Evolutionary conservation across 2,113 vertebrate genomes (phyloP).

Genomic region (Hipposideros armiger): DNA sequence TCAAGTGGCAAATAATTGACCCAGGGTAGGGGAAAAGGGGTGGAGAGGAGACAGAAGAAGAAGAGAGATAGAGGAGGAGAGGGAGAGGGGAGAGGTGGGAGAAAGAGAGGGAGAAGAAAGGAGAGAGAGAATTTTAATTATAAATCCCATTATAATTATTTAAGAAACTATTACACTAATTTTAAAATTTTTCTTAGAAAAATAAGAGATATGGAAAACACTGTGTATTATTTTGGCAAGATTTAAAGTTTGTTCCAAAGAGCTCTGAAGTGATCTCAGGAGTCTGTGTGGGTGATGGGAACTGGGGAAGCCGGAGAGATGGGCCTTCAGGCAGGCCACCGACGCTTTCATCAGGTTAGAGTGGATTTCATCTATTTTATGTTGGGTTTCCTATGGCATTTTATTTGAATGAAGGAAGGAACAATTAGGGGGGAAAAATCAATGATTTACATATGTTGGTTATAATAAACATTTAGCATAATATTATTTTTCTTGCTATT

Average conservation of each 20-base stretch:
- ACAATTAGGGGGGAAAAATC: not conserved
- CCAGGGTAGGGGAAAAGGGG: not conserved
- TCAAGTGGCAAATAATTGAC: not conserved
- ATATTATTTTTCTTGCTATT: not conserved
- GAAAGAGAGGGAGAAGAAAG: not conserved
- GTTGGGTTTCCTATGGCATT: not conserved
- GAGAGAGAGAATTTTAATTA: too few relatives aligned
- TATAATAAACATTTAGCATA: not conserved
- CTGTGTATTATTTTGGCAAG: not conserved
- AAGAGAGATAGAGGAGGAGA: not conserved
- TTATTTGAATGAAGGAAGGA: not conserved
- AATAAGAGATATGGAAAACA: not conserved
- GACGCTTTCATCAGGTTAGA: not conserved
- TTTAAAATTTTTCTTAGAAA: not conserved
- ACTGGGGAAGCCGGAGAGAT: not conserved
- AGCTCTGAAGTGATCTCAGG: not conserved
- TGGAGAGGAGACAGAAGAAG: too few relatives aligned
- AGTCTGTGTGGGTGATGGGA: not conserved
- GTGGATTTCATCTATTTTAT: not conserved
- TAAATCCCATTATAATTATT: not conserved
- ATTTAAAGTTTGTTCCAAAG: not conserved
- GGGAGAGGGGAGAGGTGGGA: too few relatives aligned
- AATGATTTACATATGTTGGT: not conserved
- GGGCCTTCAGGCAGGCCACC: not conserved
- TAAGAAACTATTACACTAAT: not conserved